These are phyloP conservation scores for Neosalanx taihuensis DNA, from an alignment of 2,797 vertebrate species.

Conservation along the genomic window DNA sequence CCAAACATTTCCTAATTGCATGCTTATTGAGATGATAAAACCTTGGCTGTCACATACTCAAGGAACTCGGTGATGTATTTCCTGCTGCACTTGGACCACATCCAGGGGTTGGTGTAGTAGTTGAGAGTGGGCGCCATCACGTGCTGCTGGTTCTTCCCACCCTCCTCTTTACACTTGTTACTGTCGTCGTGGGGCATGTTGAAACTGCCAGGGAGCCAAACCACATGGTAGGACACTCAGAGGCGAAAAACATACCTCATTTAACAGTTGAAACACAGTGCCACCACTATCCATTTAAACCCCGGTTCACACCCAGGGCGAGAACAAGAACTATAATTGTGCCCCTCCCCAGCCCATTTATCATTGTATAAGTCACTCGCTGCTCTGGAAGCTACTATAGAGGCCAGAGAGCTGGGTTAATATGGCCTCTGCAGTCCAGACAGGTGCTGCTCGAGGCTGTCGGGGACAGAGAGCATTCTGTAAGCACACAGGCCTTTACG, in stretches of 20 bases:
- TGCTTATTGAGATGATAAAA: conserved; percentile 35
- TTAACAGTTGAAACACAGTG: too few species aligned
- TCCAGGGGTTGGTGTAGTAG: conserved; percentile 98
- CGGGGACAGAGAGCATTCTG: too few species aligned
- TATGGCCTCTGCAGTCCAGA: too few species aligned
- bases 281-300: not conserved
- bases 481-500: conserved; percentile 16
- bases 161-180: conserved; percentile 96
- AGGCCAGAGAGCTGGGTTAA: too few species aligned
- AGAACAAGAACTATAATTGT: too few species aligned
- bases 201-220: conserved; percentile 73
- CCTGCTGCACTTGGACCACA: conserved; percentile 99
- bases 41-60: conserved; percentile 80
- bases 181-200: conserved; percentile 99
- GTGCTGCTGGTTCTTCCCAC: conserved; percentile 90
- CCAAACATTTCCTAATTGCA: not conserved
- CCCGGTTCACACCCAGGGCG: not conserved
- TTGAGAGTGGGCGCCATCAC: conserved; percentile 97
- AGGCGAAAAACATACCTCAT: not conserved
- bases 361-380: too few species aligned
- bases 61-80: conserved; percentile 99
- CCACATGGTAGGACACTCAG: conserved; percentile 12
- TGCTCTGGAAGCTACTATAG: too few species aligned
- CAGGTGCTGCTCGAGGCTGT: too few species aligned
- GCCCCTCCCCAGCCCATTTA: too few species aligned